Evolutionary conservation across 2,113 vertebrate genomes (phyloP), one percentile per base, ranked within the genome.

Genomic region (Hydrochoerus hydrochaeris): DNA sequence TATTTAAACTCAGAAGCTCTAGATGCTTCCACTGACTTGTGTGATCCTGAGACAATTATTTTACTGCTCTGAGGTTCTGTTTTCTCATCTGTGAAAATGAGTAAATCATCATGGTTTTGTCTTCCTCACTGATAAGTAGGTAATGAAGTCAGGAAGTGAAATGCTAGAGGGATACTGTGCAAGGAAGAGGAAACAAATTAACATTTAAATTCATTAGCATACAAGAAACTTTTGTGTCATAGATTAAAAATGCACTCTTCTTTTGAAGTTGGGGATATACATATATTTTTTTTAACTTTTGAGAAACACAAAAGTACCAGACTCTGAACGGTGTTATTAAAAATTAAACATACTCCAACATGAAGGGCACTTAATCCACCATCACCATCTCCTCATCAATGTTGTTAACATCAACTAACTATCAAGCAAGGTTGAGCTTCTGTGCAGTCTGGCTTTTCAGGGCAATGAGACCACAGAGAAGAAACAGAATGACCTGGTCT

Each of bases 171-270:
- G 93, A 22, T 62, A 6, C 32, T 41, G 0, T 86, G 75, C 81
- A 90, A 92, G 91, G 10, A 95, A 83, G 44, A 94, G 20, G 57
- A 80, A 85, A 87, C 67, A 83, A 90, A 93, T 82, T 75, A 88
- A 65, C 77, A 38, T 57, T 49, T 91, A 38, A 92, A 80, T 88
- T 73, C 83, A 71, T 81, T 84, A 81, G 75, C 52, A 90, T 81
- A 57, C 32, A 78, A 93, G 81, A 80, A 88, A 88, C 4, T 0
- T 17, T 26, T 30, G 49, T 38, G 32, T 17, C 67, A n/a, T 17
- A 24, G n/a, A 87, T 54, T 86, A 58, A 90, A 93, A 95, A 58
- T 11, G 10, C 7, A 4, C 67, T 80, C 7, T 24, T 71, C 26
- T 57, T 85, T 58, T 49, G 46, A 28, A 90, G 58, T 92, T 90